Evolutionary conservation across 2,797 vertebrate genomes (phyloP).

Genomic region (Dryobates pubescens): DNA sequence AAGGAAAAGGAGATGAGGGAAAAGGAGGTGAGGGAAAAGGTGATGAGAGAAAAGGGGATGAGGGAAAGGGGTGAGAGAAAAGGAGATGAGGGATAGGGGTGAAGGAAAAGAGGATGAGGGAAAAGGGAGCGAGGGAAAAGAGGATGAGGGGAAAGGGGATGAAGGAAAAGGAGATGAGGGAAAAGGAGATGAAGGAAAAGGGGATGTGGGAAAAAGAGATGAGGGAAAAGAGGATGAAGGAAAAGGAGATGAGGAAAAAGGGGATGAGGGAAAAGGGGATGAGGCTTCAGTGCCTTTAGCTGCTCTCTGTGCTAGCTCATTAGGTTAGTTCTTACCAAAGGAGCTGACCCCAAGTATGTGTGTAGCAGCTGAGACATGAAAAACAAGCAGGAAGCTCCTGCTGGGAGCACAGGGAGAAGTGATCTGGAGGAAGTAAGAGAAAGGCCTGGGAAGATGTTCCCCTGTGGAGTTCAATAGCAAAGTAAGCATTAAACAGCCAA

Average conservation of each 20-base stretch:
- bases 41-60: neutral
- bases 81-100: neutral
- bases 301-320: slow-evolving; percentile 18
- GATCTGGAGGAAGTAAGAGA: neutral
- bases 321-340: slow-evolving; percentile 58
- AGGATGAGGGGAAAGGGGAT: too few relatives aligned
- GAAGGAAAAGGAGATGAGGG: too few relatives aligned
- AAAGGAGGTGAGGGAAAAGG: neutral
- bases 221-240: too few relatives aligned
- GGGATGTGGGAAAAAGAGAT: too few relatives aligned
- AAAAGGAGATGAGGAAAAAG: too few relatives aligned
- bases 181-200: neutral
- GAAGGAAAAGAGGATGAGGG: neutral
- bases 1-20: too few relatives aligned
- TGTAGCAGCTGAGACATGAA: slow-evolving; percentile 21
- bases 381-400: slow-evolving; percentile 59
- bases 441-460: neutral
- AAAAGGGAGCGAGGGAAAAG: too few relatives aligned
- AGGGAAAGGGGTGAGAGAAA: too few relatives aligned
- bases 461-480: neutral
- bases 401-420: slow-evolving; percentile 47
- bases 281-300: neutral
- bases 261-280: neutral
- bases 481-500: slow-evolving; percentile 26
- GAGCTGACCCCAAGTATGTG: slow-evolving; percentile 12